A percentile compares a stretch with the other conserved stretches of the same genome.
Conservation (phyloP, 1,140 invertebrate species). For the Scaptomyza graminum region DNA sequence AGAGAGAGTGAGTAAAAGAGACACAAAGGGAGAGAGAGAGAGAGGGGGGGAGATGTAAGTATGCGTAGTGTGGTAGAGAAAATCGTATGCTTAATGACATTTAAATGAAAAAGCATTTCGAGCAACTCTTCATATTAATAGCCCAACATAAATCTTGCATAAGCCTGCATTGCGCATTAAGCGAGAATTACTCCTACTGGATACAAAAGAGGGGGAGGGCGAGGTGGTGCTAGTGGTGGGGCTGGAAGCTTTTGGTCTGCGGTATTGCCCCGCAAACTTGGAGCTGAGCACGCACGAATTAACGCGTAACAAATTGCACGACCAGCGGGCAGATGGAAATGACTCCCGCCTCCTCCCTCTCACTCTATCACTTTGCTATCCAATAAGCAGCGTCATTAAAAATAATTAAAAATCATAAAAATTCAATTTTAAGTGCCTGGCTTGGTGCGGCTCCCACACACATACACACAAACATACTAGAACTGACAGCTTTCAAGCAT, state of each 20-base stretch:
- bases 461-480: background rate
- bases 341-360: background rate
- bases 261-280: slow-evolving; percentile 41
- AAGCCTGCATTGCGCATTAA: slow-evolving; percentile 80
- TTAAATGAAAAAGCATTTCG: slow-evolving; percentile 80
- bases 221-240: no score
- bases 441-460: slow-evolving; percentile 26
- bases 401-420: slow-evolving; percentile 83
- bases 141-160: slow-evolving; percentile 73
- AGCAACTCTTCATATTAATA: slow-evolving; percentile 82
- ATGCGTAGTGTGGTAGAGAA: slow-evolving; percentile 26
- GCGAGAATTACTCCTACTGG: slow-evolving; percentile 62
- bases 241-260: slow-evolving; percentile 4
- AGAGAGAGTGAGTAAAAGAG: slow-evolving; percentile 2
- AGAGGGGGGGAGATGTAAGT: slow-evolving; percentile 7
- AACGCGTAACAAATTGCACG: slow-evolving; percentile 79
- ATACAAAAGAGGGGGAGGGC: slow-evolving; percentile 2
- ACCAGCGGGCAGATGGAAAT: slow-evolving; percentile 36
- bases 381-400: slow-evolving; percentile 82
- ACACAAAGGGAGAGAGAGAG: background rate
- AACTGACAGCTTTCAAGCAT: slow-evolving; percentile 43
- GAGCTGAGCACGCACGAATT: slow-evolving; percentile 79
- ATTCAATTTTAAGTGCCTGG: slow-evolving; percentile 77
- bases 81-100: slow-evolving; percentile 80
- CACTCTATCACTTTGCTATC: background rate